Evolutionary conservation across 2,888 invertebrate genomes (phyloP).

Genomic region (Dryocosmus kuriphilus): DNA sequence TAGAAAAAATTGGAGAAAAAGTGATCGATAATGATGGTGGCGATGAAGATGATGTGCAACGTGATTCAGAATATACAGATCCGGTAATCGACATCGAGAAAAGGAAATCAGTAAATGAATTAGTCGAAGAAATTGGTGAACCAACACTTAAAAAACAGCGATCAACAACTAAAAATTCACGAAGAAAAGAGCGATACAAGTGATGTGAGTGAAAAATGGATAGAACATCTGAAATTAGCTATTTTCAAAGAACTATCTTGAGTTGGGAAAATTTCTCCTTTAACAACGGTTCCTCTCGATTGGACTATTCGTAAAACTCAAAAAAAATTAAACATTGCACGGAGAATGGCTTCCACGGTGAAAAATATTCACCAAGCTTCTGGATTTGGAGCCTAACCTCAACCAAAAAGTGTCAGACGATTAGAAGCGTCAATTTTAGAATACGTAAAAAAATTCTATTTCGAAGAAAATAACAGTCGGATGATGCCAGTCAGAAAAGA

Average conservation of each 20-base stretch:
- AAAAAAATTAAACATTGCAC: too few species aligned
- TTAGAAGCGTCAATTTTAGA: too few species aligned
- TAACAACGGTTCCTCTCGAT: background rate
- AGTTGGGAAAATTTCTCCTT: background rate
- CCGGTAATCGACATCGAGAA: background rate
- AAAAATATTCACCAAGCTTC: too few species aligned
- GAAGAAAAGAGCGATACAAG: background rate
- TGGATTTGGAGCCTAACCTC: too few species aligned
- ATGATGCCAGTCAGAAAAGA: too few species aligned
- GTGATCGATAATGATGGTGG: too few species aligned
- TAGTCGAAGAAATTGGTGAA: background rate
- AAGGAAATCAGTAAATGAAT: background rate
- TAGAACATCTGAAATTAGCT: background rate
- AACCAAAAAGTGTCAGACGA: too few species aligned
- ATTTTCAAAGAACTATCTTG: background rate
- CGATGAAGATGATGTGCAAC: background rate
- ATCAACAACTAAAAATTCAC: too few species aligned
- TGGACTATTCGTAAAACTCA: too few species aligned
- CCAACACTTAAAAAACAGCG: background rate
- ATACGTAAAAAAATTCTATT: too few species aligned
- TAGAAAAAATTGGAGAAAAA: background rate
- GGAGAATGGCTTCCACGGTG: too few species aligned
- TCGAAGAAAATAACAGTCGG: too few species aligned
- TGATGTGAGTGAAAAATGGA: background rate
- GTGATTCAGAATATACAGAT: background rate